phyloP scores from a whole-genome alignment of 2,797 vertebrate species.

The Anguilla anguilla region DNA sequence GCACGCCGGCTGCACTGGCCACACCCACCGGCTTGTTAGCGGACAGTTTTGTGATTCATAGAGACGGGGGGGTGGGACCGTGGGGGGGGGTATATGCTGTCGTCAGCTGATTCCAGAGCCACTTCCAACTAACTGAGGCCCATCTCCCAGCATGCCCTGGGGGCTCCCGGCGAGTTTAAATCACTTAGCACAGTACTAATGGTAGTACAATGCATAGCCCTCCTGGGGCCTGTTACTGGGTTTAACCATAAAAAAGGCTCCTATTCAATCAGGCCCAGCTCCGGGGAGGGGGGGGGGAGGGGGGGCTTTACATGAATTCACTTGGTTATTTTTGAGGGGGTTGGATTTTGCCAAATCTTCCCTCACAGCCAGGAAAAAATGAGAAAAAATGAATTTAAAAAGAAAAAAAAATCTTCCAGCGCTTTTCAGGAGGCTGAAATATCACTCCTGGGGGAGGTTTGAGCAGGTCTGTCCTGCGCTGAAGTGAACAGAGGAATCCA shows the following conservation, averaged over 20 bases:
- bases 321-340: conserved; percentile 4
- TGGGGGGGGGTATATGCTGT: conserved; percentile 26
- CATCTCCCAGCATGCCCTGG: conserved; percentile 39
- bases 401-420: conserved; percentile 9
- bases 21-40: neutral
- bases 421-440: neutral
- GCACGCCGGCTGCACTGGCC: too few species aligned
- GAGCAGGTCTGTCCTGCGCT: neutral
- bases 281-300: neutral
- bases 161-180: conserved; percentile 41
- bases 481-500: too few species aligned
- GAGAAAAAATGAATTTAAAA: neutral
- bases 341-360: neutral
- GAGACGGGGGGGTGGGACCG: neutral
- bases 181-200: conserved; percentile 46
- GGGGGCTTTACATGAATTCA: conserved; percentile 1
- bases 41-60: neutral
- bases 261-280: conserved; percentile 40
- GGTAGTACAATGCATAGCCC: conserved; percentile 42
- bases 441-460: neutral
- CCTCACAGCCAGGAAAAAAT: neutral
- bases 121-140: conserved; percentile 42
- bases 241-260: conserved; percentile 45
- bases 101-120: conserved; percentile 49
- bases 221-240: conserved; percentile 44